A percentile compares a stretch with the other conserved stretches of the same genome.
Conservation (phyloP, 2,888 invertebrate species). For the Caenorhabditis auriculariae region DNA sequence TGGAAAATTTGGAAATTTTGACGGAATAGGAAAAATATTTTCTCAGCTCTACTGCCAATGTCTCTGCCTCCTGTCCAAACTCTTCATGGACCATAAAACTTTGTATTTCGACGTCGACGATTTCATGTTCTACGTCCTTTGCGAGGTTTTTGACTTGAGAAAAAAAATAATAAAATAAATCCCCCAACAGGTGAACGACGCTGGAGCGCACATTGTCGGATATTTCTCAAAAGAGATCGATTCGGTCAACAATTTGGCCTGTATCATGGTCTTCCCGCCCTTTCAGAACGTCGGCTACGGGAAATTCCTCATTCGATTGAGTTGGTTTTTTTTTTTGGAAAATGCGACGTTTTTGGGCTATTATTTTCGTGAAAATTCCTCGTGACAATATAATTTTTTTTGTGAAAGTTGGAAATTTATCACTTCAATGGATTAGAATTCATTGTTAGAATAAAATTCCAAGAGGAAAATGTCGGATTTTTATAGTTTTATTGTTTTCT, state of each 20-base stretch:
- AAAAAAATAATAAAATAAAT: not conserved
- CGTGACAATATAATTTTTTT: no score
- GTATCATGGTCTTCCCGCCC: conserved; percentile 92
- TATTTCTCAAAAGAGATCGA: conserved; percentile 77
- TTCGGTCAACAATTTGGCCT: conserved; percentile 80
- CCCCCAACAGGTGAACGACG: conserved; percentile 35
- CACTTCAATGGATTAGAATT: no score
- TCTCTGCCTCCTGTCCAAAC: conserved; percentile 88
- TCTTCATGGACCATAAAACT: conserved; percentile 96
- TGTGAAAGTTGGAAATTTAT: no score
- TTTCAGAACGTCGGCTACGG: conserved; percentile 96
- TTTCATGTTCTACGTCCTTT: conserved; percentile 90
- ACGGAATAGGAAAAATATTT: no score
- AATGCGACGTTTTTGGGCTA: not conserved
- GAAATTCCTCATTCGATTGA: conserved; percentile 89
- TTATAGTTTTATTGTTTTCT: no score
- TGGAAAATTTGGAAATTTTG: no score
- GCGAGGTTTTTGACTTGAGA: conserved; percentile 73
- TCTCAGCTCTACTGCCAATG: conserved; percentile 84
- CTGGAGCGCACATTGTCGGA: conserved; percentile 55
- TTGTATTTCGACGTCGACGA: conserved; percentile 96
- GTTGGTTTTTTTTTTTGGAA: conserved; percentile 71
- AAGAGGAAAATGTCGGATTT: no score
- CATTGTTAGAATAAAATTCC: no score
- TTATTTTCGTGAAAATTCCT: no score